Conservation (phyloP, 1,140 invertebrate species). For the Drosophila asahinai region DNA sequence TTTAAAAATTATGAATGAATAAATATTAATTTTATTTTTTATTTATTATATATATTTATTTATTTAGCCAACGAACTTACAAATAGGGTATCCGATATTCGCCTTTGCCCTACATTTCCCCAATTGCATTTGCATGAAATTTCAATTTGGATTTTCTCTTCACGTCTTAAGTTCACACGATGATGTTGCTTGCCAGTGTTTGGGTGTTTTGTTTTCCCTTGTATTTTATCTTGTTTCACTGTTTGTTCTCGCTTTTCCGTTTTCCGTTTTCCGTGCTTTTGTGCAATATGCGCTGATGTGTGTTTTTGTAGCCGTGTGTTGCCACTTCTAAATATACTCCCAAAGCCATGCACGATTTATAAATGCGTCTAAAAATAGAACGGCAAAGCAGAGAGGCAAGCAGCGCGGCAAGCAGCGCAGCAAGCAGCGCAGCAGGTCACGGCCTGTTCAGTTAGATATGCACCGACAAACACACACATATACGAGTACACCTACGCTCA, state of each 20-base stretch:
- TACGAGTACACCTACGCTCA: background rate
- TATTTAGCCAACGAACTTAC: no score
- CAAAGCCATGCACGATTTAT: slow-evolving; percentile 84
- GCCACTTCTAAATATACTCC: slow-evolving; percentile 82
- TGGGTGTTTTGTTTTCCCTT: slow-evolving; percentile 17
- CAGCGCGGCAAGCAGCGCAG: slow-evolving; percentile 47
- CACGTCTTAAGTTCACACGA: slow-evolving; percentile 5
- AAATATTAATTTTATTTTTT: no score
- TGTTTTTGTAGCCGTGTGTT: slow-evolving; percentile 41
- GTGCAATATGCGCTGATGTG: slow-evolving; percentile 45
- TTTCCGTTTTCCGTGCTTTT: slow-evolving; percentile 33
- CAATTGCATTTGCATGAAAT: slow-evolving; percentile 15
- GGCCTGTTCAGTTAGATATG: slow-evolving; percentile 76
- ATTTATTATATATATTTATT: no score
- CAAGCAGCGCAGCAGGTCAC: slow-evolving; percentile 74
- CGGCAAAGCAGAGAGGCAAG: slow-evolving; percentile 38
- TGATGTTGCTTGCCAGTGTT: slow-evolving; percentile 12
- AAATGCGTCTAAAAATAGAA: slow-evolving; percentile 84
- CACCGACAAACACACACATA: slow-evolving; percentile 14
- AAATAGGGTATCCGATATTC: background rate
- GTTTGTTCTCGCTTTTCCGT: slow-evolving; percentile 21
- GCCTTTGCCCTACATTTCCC: background rate
- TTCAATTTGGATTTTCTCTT: slow-evolving; percentile 24
- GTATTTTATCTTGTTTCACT: slow-evolving; percentile 19
- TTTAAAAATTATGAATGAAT: background rate